Evolutionary conservation across 2,888 invertebrate genomes (phyloP).

Genomic region (Meta bourneti): DNA sequence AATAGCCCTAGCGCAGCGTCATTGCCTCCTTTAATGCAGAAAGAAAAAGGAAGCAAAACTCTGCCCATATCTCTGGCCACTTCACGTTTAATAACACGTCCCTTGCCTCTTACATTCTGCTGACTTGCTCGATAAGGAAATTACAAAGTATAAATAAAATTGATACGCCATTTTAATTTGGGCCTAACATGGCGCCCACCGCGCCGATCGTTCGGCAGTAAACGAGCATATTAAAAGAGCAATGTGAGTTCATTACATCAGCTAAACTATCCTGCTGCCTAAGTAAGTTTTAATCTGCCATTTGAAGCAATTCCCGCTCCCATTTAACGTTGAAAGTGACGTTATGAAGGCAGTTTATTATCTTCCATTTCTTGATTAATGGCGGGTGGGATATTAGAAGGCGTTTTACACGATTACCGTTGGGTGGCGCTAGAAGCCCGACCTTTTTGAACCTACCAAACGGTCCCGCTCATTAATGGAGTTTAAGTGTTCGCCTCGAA

Average conservation of each 20-base stretch:
- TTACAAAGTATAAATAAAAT: slow-evolving; percentile 77
- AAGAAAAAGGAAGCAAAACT: slow-evolving; percentile 31
- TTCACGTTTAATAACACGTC: slow-evolving; percentile 69
- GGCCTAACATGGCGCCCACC: slow-evolving; percentile 71
- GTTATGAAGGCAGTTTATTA: slow-evolving; percentile 76
- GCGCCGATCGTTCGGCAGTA: slow-evolving; percentile 71
- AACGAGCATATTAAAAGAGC: slow-evolving; percentile 76
- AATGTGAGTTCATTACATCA: slow-evolving; percentile 76
- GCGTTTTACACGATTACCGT: slow-evolving; percentile 75
- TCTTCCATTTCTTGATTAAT: slow-evolving; percentile 77
- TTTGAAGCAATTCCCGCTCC: slow-evolving; percentile 76
- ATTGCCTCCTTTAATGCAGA: slow-evolving; percentile 8
- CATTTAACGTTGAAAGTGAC: slow-evolving; percentile 74
- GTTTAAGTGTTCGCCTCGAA: slow-evolving; percentile 71
- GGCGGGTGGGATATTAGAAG: slow-evolving; percentile 73
- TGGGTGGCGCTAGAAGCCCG: slow-evolving; percentile 67
- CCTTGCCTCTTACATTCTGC: slow-evolving; percentile 63
- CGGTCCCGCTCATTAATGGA: slow-evolving; percentile 74
- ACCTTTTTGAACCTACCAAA: slow-evolving; percentile 74
- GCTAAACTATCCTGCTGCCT: slow-evolving; percentile 76
- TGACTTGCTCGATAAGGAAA: slow-evolving; percentile 75
- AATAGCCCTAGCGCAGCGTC: slow-evolving; percentile 43
- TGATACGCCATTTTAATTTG: slow-evolving; percentile 76
- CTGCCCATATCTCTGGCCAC: slow-evolving; percentile 58
- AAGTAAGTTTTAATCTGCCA: slow-evolving; percentile 77